Conservation (phyloP, 2,888 invertebrate genomes). For the Drosophila neutralis region DNA sequence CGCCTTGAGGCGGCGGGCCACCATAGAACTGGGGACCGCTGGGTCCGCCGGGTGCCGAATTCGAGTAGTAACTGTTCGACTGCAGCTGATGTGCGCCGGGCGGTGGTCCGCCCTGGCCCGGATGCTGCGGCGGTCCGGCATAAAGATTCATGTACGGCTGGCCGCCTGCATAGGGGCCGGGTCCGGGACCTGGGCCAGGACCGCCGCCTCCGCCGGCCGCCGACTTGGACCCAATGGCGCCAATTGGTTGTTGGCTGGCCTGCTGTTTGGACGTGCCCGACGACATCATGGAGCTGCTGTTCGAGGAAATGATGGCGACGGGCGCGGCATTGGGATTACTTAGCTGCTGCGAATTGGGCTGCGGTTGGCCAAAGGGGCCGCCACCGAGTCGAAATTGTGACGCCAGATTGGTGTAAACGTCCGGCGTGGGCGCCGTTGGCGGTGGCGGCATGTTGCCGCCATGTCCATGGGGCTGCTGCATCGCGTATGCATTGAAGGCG, state of each 20-base stretch:
- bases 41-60: conserved; percentile 84
- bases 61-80: conserved; percentile 85
- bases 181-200: conserved; percentile 67
- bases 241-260: conserved; percentile 91
- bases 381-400: conserved; percentile 88
- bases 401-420: conserved; percentile 88
- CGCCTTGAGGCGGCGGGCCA: conserved; percentile 82
- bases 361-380: conserved; percentile 83
- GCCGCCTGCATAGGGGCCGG: conserved; percentile 77
- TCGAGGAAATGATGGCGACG: conserved; percentile 92
- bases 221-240: conserved; percentile 89
- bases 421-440: conserved; percentile 88
- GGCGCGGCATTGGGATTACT: conserved; percentile 91
- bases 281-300: conserved; percentile 95
- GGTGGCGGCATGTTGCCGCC: conserved; percentile 85
- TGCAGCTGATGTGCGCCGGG: conserved; percentile 83
- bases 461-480: conserved; percentile 85
- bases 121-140: conserved; percentile 83
- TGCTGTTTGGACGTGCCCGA: conserved; percentile 92
- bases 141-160: conserved; percentile 85
- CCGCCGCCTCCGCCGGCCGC: conserved; percentile 71
- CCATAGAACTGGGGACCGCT: conserved; percentile 83
- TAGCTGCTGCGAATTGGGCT: conserved; percentile 89
- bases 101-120: conserved; percentile 81
- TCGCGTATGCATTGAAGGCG: conserved; percentile 88